These are phyloP conservation scores for Acleris literana DNA, from an alignment of 2,888 invertebrate genomes.

Conservation along the genomic window DNA sequence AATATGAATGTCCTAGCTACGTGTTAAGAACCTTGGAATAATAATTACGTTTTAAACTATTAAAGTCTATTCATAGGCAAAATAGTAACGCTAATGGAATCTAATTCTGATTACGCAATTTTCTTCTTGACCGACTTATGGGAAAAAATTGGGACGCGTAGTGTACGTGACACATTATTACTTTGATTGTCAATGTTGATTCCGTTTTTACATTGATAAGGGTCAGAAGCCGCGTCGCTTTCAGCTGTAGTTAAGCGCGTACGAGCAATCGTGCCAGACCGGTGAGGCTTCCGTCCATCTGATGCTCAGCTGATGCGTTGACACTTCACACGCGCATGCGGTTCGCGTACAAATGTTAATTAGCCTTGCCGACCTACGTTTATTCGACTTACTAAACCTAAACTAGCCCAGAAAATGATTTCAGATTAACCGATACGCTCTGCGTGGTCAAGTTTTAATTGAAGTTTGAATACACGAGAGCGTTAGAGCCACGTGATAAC, in stretches of 20 bases:
- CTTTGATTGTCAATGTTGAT: conserved; percentile 33
- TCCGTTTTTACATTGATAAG: conserved; percentile 26
- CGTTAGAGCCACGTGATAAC: conserved; percentile 67
- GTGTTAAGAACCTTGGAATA: conserved; percentile 50
- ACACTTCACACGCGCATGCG: background rate
- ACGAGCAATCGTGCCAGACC: conserved; percentile 2
- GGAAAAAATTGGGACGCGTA: conserved; percentile 56
- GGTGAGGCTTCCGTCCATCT: background rate
- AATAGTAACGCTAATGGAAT: conserved; percentile 54
- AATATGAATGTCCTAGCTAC: conserved; percentile 26
- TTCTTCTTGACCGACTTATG: conserved; percentile 63
- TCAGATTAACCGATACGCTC: conserved; percentile 39
- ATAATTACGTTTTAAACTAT: conserved; percentile 48
- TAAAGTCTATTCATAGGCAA: conserved; percentile 43
- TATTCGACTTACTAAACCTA: too few species aligned
- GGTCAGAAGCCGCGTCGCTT: conserved; percentile 20
- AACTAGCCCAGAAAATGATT: background rate
- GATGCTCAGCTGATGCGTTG: conserved; percentile 1
- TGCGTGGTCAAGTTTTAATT: conserved; percentile 46
- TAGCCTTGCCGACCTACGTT: background rate
- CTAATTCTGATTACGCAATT: conserved; percentile 59
- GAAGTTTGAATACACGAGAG: conserved; percentile 49
- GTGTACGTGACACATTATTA: conserved; percentile 45
- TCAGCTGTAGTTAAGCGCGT: conserved; percentile 18
- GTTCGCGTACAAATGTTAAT: background rate